Conservation (phyloP, 1,140 invertebrate species). For the Myzus persicae region DNA sequence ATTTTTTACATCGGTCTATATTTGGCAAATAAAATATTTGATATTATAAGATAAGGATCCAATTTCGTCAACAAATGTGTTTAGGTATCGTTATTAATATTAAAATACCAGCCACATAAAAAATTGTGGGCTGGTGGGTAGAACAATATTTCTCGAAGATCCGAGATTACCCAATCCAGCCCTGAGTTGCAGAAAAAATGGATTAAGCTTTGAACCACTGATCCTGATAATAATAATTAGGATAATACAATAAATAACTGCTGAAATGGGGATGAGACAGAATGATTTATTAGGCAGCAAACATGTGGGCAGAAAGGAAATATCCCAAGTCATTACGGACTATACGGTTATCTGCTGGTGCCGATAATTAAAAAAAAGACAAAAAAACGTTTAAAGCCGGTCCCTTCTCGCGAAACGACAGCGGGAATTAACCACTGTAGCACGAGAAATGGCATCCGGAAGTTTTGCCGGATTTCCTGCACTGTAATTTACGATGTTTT, state of each 20-base stretch:
- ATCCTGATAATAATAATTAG: not conserved
- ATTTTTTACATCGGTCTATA: too few species aligned
- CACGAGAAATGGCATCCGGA: not conserved
- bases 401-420: not conserved
- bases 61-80: too few species aligned
- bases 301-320: not conserved
- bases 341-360: not conserved
- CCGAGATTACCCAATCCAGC: too few species aligned
- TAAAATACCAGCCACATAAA: too few species aligned
- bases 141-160: too few species aligned
- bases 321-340: slow-evolving; percentile 18
- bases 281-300: not conserved
- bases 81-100: too few species aligned
- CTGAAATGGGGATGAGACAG: not conserved
- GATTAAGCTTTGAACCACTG: not conserved
- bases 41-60: too few species aligned
- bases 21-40: too few species aligned
- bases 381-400: not conserved
- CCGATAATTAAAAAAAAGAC: slow-evolving; percentile 9
- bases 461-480: not conserved
- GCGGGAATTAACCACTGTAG: slow-evolving; percentile 27
- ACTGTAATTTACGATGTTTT: slow-evolving; percentile 29
- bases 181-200: not conserved
- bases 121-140: too few species aligned
- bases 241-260: not conserved